These are phyloP conservation scores for Enteromius afrohamiltoni DNA, from an alignment of 2,797 vertebrate species.

Conservation along the genomic window DNA sequence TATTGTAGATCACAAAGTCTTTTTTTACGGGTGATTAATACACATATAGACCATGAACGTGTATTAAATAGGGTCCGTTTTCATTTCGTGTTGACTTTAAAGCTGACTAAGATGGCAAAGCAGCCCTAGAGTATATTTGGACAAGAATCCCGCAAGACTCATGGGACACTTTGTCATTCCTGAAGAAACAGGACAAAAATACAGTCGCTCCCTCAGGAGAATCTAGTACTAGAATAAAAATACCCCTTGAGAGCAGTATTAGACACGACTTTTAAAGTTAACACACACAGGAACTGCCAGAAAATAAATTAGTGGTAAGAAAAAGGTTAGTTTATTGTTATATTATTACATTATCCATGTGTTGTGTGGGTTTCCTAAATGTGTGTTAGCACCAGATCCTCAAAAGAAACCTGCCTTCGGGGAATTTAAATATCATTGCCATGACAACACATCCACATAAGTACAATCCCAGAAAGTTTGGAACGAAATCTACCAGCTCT, in stretches of 20 bases:
- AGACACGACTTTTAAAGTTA: slow-evolving; percentile 29
- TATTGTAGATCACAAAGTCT: neutral
- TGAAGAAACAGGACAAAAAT: slow-evolving; percentile 36
- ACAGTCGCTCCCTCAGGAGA: slow-evolving; percentile 17
- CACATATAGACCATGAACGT: neutral
- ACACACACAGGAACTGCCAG: slow-evolving; percentile 11
- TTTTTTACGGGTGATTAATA: slow-evolving; percentile 6
- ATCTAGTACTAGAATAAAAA: slow-evolving; percentile 19
- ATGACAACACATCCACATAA: slow-evolving; percentile 34
- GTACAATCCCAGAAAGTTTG: slow-evolving; percentile 10
- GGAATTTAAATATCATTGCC: slow-evolving; percentile 42
- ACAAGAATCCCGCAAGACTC: slow-evolving; percentile 18
- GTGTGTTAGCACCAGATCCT: neutral
- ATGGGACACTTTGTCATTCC: slow-evolving; percentile 17
- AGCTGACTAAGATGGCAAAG: slow-evolving; percentile 33
- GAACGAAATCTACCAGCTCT: neutral
- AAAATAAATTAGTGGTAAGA: slow-evolving; percentile 14
- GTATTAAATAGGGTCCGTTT: neutral
- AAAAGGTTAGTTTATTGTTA: slow-evolving; percentile 30
- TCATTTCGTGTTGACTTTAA: slow-evolving; percentile 1
- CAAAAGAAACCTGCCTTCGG: slow-evolving; percentile 25
- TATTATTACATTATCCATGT: slow-evolving; percentile 33
- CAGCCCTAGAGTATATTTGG: slow-evolving; percentile 27
- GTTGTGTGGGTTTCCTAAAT: slow-evolving; percentile 43
- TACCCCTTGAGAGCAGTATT: slow-evolving; percentile 16